Evolutionary conservation across 2,888 invertebrate genomes (phyloP), one percentile per base, ranked within the genome.

Genomic region (Isoperla grammatica): DNA sequence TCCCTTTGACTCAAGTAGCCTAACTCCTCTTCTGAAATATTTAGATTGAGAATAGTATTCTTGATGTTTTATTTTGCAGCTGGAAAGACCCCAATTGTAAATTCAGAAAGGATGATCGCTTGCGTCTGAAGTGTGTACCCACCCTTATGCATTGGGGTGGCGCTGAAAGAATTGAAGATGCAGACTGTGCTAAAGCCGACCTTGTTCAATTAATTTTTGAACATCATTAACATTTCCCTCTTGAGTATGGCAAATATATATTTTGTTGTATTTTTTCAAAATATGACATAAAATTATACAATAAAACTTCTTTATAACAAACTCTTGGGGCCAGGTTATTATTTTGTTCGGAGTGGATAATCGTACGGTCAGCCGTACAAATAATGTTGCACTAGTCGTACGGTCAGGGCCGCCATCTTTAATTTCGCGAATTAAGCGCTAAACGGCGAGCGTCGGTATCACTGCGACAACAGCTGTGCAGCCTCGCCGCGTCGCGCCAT

Each of bases 61-160:
- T 35, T 54, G 57, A 60, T 59, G 61, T 64, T 64, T 64, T 66
- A 65, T 65, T 65, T 75, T 80, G 37, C 71, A 91, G 90, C 64
- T 95, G 95, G 94, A 94, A 88, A 74, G 85, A 92, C 73, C 79
- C 79, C 56, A 82, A 85, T 12, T 90, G 90, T 71, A 85, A 87
- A 1, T 95, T 93, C 74, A 81, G 94, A 60, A 90, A 85, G 57
- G 87, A 94, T 71, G 71, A 79, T 39, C 79, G 83, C 46, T 83
- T 87, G 0, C 83, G 80, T 66, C 75, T 95, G 57, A 84, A 87
- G 71, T 86, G 88, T 54, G 80, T 95, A 45, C 95, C 95, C 1
- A 94, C 95, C 0, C 72, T 95, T 13, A 73, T 90, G 42, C 81
- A 81, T 68, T 91, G 90, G 89, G 85, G 86, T 59, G 83, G 85